A percentile compares a stretch with the other conserved stretches of the same genome.
Conservation (phyloP, 2,113 vertebrate genomes). For the Hypanus sabinus region DNA sequence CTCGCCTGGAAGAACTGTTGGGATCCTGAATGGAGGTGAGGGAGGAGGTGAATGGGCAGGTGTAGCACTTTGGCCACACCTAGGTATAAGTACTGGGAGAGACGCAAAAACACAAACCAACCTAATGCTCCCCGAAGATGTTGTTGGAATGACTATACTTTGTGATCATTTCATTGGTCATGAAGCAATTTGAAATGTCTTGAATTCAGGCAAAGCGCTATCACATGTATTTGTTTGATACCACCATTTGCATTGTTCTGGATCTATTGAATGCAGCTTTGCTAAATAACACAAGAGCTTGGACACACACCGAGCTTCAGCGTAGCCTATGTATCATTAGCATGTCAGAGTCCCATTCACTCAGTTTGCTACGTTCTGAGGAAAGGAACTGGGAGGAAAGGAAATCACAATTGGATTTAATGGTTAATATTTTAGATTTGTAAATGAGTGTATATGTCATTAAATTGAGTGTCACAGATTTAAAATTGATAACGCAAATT, state of each 20-base stretch:
- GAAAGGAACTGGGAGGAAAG: neutral
- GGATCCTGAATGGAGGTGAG: too few relatives aligned
- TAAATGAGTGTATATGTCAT: neutral
- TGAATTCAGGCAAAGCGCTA: too few relatives aligned
- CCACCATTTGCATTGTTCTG: neutral
- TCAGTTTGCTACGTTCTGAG: neutral
- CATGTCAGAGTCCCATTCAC: neutral
- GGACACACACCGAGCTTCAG: neutral
- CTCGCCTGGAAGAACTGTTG: too few relatives aligned
- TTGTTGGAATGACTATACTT: neutral
- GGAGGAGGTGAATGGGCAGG: too few relatives aligned
- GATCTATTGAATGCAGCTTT: neutral
- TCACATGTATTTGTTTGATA: too few relatives aligned
- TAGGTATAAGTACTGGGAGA: neutral
- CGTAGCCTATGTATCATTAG: neutral
- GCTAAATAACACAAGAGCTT: neutral
- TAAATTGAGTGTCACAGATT: neutral
- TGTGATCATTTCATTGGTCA: neutral
- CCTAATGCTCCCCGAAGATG: too few relatives aligned
- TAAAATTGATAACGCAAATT: too few relatives aligned
- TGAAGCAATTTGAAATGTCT: neutral
- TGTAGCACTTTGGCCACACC: too few relatives aligned
- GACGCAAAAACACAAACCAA: too few relatives aligned
- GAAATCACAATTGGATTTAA: neutral
- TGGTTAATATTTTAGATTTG: neutral